phyloP scores from a whole-genome alignment of 2,797 vertebrate species.

The Halcyon chelicuti region DNA sequence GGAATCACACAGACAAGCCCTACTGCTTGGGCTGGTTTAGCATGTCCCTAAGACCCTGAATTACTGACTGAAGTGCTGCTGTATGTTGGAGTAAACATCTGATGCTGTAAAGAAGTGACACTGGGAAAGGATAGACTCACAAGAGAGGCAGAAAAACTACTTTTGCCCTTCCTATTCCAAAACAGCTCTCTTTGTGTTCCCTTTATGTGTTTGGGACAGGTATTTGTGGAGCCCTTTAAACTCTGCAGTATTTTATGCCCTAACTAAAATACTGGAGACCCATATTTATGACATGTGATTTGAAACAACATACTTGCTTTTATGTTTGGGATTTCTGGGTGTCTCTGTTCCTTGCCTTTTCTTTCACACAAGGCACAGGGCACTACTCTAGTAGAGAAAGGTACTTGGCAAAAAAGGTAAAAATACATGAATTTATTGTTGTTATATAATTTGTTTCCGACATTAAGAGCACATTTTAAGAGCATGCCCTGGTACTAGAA shows the following conservation, averaged over 20 bases:
- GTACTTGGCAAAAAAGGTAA: not conserved
- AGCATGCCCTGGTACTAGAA: not conserved
- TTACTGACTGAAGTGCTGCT: rapidly evolving
- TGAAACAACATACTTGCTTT: not conserved
- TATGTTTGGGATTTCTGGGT: not conserved
- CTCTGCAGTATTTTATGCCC: not conserved
- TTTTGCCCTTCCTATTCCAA: not conserved
- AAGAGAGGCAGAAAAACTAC: not conserved
- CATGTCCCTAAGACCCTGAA: rapidly evolving
- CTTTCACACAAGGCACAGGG: not conserved
- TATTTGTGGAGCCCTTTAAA: not conserved
- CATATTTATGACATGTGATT: not conserved
- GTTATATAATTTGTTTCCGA: not conserved
- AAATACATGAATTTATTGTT: not conserved
- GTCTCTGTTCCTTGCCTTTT: not conserved
- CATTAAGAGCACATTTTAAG: not conserved
- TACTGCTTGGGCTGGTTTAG: rapidly evolving
- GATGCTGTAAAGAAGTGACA: not conserved
- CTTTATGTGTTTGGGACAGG: not conserved
- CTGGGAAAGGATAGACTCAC: not conserved
- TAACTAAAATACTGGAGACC: not conserved
- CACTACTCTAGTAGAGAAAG: not conserved
- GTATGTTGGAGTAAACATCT: rapidly evolving
- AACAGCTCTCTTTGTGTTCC: not conserved
- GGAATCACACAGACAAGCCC: not conserved